These are phyloP conservation scores for Ptyas mucosa DNA, from an alignment of 2,113 vertebrate genomes.

Conservation along the genomic window DNA sequence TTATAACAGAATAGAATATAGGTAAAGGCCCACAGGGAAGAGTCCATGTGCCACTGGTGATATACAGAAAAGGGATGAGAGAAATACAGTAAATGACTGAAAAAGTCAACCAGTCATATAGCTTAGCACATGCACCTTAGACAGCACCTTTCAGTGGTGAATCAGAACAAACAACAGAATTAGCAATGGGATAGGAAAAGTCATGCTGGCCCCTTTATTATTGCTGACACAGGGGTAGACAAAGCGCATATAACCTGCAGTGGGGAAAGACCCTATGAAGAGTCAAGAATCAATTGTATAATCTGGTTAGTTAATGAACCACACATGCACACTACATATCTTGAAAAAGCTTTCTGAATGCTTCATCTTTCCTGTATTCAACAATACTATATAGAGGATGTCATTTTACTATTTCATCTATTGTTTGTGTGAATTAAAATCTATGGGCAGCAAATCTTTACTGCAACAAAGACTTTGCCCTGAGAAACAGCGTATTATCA, in stretches of 20 bases:
- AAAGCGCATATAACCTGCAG: neutral
- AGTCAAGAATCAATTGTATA: neutral
- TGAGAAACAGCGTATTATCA: neutral
- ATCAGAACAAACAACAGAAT: neutral
- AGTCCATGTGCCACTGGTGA: neutral
- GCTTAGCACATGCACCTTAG: neutral
- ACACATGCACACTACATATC: neutral
- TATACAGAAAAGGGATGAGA: neutral
- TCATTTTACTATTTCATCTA: neutral
- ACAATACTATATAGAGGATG: neutral
- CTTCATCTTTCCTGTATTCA: neutral
- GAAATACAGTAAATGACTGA: neutral
- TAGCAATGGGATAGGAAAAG: neutral
- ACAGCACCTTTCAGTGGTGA: neutral
- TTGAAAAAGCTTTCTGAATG: neutral
- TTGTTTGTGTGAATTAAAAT: neutral
- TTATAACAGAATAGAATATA: neutral
- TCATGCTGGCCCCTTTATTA: neutral
- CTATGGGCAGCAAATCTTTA: neutral
- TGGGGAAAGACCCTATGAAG: neutral
- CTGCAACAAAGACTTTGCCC: neutral
- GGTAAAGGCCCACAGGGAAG: neutral
- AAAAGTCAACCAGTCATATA: neutral
- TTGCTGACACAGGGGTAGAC: neutral
- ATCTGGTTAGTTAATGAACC: neutral